Percentiles rank a stretch among this genome's conserved stretches.
These are phyloP conservation scores for Phylloscopus whistleri DNA, from an alignment of 2,113 vertebrate species.

Conservation along the genomic window DNA sequence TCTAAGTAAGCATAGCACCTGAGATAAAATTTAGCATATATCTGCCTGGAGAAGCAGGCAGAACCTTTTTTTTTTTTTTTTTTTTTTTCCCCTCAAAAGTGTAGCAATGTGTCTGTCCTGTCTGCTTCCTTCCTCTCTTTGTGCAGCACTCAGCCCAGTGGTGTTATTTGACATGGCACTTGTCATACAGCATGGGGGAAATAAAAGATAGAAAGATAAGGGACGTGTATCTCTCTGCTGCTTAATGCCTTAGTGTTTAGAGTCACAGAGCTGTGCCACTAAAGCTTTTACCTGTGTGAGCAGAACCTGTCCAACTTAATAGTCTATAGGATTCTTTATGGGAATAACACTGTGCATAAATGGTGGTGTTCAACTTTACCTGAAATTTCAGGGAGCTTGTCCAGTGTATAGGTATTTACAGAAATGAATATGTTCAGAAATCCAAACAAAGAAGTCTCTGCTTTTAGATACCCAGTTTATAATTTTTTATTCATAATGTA, in stretches of 20 bases:
- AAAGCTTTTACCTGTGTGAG: neutral
- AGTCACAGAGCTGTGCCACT: neutral
- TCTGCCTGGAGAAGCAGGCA: neutral
- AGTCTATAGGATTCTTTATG: neutral
- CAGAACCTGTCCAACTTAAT: neutral
- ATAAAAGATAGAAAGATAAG: neutral
- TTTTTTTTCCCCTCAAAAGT: neutral
- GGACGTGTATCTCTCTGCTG: neutral
- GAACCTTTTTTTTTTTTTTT: neutral
- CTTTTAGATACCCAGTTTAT: neutral
- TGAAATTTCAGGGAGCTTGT: neutral
- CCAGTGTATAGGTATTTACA: neutral
- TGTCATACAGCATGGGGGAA: neutral
- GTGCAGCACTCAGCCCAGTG: neutral
- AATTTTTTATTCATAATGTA: neutral
- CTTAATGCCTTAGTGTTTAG: neutral
- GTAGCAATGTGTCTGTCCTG: neutral
- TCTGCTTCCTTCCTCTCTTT: neutral
- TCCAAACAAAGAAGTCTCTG: neutral
- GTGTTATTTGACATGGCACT: neutral
- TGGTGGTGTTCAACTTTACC: neutral
- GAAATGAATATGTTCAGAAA: neutral
- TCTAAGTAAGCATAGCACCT: slow-evolving; percentile 21
- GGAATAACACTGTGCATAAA: neutral
- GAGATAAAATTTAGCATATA: slow-evolving; percentile 1